Evolutionary conservation across 2,888 invertebrate species (phyloP).

Genomic region (Dyspetes luteomarginatus): DNA sequence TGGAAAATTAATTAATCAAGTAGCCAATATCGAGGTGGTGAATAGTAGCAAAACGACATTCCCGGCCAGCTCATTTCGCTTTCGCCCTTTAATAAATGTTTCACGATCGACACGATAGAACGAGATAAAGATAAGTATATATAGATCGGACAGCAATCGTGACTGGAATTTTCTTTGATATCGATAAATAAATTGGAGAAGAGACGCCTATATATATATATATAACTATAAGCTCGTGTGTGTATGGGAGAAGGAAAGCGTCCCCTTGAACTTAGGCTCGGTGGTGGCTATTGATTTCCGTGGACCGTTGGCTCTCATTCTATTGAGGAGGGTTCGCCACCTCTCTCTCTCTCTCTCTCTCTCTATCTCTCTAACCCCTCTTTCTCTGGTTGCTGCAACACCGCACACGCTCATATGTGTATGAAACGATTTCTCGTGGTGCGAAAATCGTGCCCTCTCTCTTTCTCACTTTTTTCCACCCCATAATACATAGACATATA

Average conservation of each 20-base stretch:
- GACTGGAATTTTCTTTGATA: constrained; percentile 59
- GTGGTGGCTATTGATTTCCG: constrained; percentile 70
- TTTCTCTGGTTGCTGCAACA: constrained; percentile 28
- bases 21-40: constrained; percentile 6
- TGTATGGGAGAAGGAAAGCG: constrained; percentile 29
- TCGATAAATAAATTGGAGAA: constrained; percentile 54
- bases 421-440: constrained; percentile 27
- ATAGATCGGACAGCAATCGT: constrained; percentile 27
- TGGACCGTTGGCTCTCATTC: constrained; percentile 64
- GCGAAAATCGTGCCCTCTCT: constrained; percentile 4
- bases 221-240: not conserved
- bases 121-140: constrained; percentile 9
- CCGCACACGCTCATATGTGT: constrained; percentile 20
- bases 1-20: constrained; percentile 27
- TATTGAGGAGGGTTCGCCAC: constrained; percentile 50
- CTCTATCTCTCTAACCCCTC: not conserved
- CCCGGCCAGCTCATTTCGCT: constrained; percentile 26
- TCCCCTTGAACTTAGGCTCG: constrained; percentile 65
- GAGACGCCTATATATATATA: constrained; percentile 13
- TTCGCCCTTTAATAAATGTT: constrained; percentile 36
- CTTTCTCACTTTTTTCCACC: not conserved
- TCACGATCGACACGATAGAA: constrained; percentile 34
- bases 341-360: constrained; percentile 30
- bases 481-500: not conserved
- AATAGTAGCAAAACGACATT: constrained; percentile 24